phyloP scores from a whole-genome alignment of 2,888 invertebrate species.

The Drosophila macrospina region DNA sequence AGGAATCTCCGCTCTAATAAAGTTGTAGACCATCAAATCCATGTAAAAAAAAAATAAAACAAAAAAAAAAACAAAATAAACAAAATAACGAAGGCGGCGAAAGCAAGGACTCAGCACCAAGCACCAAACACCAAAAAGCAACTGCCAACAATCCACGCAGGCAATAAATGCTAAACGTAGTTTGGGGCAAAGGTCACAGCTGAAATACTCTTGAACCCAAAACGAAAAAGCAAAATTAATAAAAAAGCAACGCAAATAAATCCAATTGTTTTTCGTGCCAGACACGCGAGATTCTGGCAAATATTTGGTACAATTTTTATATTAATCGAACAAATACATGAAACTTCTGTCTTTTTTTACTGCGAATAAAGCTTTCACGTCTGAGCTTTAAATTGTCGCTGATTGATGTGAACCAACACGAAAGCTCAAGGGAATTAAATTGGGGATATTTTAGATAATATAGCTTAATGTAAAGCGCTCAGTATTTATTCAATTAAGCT shows the following conservation, averaged over 20 bases:
- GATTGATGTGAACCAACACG: neutral
- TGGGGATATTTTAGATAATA: no score
- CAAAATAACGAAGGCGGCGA: conserved; percentile 1
- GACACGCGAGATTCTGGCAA: conserved; percentile 6
- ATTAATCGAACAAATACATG: neutral
- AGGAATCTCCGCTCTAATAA: conserved; percentile 32
- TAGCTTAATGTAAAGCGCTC: no score
- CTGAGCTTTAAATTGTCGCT: neutral
- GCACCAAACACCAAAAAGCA: conserved; percentile 3
- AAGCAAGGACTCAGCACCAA: conserved; percentile 2
- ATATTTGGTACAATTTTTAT: neutral
- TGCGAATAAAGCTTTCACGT: neutral
- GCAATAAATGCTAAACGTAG: conserved; percentile 16
- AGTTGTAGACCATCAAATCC: conserved; percentile 44
- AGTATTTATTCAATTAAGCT: no score
- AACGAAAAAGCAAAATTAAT: neutral
- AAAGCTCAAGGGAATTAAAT: no score
- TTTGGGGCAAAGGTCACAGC: conserved; percentile 23
- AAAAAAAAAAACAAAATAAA: neutral
- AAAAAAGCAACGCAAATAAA: conserved; percentile 9
- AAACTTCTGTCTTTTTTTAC: no score
- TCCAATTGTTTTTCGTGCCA: conserved; percentile 14
- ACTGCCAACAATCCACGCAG: conserved; percentile 22
- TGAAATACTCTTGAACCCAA: neutral
- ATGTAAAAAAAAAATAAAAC: conserved; percentile 13